Evolutionary conservation across 92 coral and sea anemone species (phyloP).

Genomic region (Meandrina meandrites): DNA sequence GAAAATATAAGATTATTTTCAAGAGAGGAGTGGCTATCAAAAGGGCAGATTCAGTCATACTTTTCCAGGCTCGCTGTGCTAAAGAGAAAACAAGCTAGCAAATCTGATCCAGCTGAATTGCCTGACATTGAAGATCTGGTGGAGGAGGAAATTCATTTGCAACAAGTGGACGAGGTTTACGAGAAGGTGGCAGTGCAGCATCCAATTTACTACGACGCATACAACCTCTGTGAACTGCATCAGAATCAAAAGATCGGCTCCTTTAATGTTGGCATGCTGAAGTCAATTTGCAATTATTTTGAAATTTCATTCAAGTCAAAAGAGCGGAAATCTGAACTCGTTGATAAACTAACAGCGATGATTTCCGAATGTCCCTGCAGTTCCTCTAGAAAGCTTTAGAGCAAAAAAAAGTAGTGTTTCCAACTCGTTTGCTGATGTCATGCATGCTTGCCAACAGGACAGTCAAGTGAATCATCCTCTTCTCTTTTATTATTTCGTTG

Average conservation of each 20-base stretch:
- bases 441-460: too few species aligned
- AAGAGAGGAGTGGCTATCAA: constrained; percentile 44
- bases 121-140: constrained; percentile 19
- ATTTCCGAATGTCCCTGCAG: constrained; percentile 29
- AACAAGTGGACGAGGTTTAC: constrained; percentile 34
- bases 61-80: constrained; percentile 33
- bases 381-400: too few species aligned
- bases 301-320: constrained; percentile 38
- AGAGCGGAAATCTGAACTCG: constrained; percentile 11
- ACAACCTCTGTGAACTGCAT: not conserved
- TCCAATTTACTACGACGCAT: constrained; percentile 30
- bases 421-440: too few species aligned
- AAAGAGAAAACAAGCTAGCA: constrained; percentile 31
- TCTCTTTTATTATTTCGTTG: too few species aligned
- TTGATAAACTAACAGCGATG: constrained; percentile 25
- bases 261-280: constrained; percentile 40
- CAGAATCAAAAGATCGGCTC: constrained; percentile 5
- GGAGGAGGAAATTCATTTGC: constrained; percentile 26
- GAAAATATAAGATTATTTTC: constrained; percentile 27
- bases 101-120: not conserved
- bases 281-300: constrained; percentile 39
- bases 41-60: constrained; percentile 38
- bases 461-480: too few species aligned
- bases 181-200: constrained; percentile 27
- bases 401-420: too few species aligned